These are phyloP conservation scores for Pterocles gutturalis DNA, from an alignment of 2,113 vertebrate species.

Conservation along the genomic window DNA sequence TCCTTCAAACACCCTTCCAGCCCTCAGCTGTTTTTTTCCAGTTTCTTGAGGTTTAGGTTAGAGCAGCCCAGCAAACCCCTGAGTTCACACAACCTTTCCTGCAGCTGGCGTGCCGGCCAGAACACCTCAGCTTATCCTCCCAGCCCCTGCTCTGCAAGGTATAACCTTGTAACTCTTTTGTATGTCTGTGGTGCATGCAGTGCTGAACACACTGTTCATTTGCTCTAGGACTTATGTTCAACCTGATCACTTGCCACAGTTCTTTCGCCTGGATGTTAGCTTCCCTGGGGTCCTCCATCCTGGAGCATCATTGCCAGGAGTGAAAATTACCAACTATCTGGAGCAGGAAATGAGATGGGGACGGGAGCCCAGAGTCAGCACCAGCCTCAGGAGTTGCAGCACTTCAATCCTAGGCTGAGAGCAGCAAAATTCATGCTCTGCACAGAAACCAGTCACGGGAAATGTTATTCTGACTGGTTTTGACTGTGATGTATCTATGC, in stretches of 20 bases:
- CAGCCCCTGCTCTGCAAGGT: not conserved
- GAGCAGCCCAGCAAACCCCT: not conserved
- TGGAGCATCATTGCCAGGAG: not conserved
- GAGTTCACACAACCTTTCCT: not conserved
- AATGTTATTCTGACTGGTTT: not conserved
- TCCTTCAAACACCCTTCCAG: slow-evolving; percentile 2
- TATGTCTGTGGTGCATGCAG: not conserved
- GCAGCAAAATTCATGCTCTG: not conserved
- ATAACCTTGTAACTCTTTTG: not conserved
- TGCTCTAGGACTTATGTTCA: not conserved
- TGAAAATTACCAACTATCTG: not conserved
- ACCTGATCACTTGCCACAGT: not conserved
- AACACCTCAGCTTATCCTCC: not conserved
- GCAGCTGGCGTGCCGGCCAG: not conserved
- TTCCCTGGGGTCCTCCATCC: not conserved
- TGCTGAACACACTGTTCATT: not conserved
- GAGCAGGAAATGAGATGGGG: not conserved
- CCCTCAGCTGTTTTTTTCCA: not conserved
- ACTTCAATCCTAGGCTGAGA: not conserved
- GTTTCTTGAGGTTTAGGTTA: not conserved
- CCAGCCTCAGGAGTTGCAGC: not conserved
- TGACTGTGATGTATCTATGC: not conserved
- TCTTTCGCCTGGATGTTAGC: not conserved
- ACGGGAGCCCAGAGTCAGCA: not conserved
- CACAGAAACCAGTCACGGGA: not conserved